Evolutionary conservation across 2,797 vertebrate species (phyloP).

Genomic region (Falco concolor): DNA sequence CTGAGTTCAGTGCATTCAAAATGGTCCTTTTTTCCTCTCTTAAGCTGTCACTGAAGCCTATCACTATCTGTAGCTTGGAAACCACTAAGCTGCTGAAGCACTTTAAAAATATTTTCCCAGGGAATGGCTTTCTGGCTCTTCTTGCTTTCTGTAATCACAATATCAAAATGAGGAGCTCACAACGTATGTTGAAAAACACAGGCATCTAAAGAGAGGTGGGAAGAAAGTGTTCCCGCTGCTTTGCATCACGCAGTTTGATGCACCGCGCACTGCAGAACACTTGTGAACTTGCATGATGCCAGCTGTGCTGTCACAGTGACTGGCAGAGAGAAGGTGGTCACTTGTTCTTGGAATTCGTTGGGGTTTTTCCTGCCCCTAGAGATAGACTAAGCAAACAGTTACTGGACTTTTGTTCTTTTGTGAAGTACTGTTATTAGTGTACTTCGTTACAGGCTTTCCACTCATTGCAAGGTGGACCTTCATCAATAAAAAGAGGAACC

Average conservation of each 20-base stretch:
- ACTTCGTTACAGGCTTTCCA: not conserved
- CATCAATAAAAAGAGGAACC: not conserved
- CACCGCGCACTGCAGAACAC: not conserved
- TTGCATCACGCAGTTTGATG: not conserved
- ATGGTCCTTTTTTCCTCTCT: not conserved
- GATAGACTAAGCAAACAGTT: not conserved
- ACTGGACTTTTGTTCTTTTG: not conserved
- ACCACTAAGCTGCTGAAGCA: not conserved
- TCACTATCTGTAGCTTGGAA: not conserved
- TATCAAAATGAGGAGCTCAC: not conserved
- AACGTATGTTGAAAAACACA: not conserved
- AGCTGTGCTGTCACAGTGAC: not conserved
- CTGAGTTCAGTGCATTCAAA: not conserved
- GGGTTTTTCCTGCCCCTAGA: not conserved
- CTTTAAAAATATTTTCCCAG: not conserved
- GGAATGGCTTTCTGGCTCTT: not conserved
- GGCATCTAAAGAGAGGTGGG: not conserved
- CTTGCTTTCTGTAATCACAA: not conserved
- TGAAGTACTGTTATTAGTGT: not conserved
- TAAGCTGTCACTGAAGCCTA: not conserved
- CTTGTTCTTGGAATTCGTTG: slow-evolving; percentile 26
- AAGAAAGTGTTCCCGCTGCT: not conserved
- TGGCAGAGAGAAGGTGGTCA: not conserved
- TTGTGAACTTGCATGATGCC: not conserved
- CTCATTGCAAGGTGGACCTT: not conserved